These are phyloP conservation scores for Tympanuchus pallidicinctus DNA, from an alignment of 2,113 vertebrate species.

Conservation along the genomic window DNA sequence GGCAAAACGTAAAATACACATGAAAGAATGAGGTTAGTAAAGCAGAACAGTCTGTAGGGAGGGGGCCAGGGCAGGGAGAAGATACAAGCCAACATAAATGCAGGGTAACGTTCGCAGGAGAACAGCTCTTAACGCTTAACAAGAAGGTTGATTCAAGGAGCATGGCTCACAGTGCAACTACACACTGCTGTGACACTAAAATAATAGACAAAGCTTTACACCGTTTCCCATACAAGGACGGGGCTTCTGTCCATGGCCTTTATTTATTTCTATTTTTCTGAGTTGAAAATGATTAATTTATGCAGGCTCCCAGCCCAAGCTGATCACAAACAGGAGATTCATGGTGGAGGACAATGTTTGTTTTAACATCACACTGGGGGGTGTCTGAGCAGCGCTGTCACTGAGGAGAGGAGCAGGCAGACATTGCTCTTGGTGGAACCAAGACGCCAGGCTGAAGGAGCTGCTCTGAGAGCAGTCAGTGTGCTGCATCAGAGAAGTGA, in stretches of 20 bases:
- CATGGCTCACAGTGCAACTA: not conserved
- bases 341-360: constrained; percentile 26
- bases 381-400: not conserved
- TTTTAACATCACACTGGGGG: constrained; percentile 4
- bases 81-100: constrained; percentile 58
- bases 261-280: not conserved
- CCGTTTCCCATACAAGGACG: not conserved
- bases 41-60: constrained; percentile 70
- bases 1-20: constrained; percentile 87
- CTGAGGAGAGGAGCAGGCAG: not conserved
- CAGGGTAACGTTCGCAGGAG: constrained; percentile 52
- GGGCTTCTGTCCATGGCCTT: not conserved
- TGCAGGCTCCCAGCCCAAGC: constrained; percentile 35
- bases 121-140: constrained; percentile 25
- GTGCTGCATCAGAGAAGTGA: not conserved
- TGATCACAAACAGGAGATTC: constrained; percentile 48
- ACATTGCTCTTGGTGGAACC: not conserved
- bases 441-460: not conserved
- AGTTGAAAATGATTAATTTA: constrained; percentile 35
- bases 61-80: constrained; percentile 54
- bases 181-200: not conserved
- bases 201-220: constrained; percentile 21
- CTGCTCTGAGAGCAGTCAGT: not conserved
- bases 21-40: constrained; percentile 84
- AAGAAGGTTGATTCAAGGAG: not conserved